Evolutionary conservation across 1,140 invertebrate species (phyloP), one percentile per base, ranked within the genome.

Genomic region (Bombus superbus): DNA sequence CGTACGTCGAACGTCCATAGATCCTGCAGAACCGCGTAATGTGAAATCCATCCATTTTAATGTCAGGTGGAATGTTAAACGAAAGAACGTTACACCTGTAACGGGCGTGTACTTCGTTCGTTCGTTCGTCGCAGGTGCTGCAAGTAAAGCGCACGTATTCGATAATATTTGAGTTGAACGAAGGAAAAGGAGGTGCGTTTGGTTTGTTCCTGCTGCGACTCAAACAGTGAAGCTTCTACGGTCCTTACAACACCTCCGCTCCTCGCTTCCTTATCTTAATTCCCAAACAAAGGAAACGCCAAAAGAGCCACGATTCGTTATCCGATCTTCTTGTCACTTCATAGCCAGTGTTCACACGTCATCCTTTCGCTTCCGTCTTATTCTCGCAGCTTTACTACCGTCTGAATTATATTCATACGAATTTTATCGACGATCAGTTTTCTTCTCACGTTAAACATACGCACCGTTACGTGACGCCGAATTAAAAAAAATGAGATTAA

Each of bases 191-290:
- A 91, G 89, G 91, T 78, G 91, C 78, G 90, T 35, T 83, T 32
- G 82, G 91, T 92, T 91, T 89, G 91, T 91, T 91, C 90, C 89
- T 88, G 87, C 78, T 86, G 59, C 76, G 76, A 81, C 80, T 89
- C 85, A 91, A 91, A 93, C 81, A 92, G 72, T 73, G 68, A 53
- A 64, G 38, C 81, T 72, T 88, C 82, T 57, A 32, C 81, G 76
- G 62, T 40, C 87, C 64, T 86, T 72, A 44, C 69, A 57, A 44
- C 69, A 57, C 68, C 75, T 75, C 32, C 35, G 18, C 25, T 38
- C n/a, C 28, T 59, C 25, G 80, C 59, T 42, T 64, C 18, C 62
- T 91, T 91, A 91, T 92, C 91, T 92, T 89, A 90, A 91, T 92
- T 89, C 89, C 69, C 71, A 85, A 86, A 92, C 87, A 92, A 92